Evolutionary conservation across 1,140 invertebrate genomes (phyloP), one percentile per base, ranked within the genome.

Genomic region (Aradophagus sp.): DNA sequence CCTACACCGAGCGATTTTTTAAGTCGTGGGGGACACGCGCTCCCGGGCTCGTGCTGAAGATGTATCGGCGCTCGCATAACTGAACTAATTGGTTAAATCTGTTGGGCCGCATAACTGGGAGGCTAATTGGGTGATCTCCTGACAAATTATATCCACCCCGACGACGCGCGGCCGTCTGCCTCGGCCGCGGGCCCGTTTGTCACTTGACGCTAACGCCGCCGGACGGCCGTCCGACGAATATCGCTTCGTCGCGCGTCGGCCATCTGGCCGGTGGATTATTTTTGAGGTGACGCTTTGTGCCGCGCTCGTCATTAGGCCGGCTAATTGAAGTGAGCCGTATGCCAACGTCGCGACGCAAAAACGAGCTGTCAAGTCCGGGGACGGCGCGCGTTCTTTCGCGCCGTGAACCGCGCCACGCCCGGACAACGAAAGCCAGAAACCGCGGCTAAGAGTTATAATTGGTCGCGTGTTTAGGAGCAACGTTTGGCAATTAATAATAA

Each of bases 21-120:
- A 70, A 20, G 12, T 35, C 47, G 47, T 10, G 32, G 45, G 36
- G 41, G 35, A 26, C 15, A 29, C n/a, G n/a, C n/a, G n/a, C n/a
- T n/a, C n/a, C n/a, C n/a, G n/a, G 44, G 45, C 66, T 62, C 77
- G 78, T 73, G 76, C 62, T 79, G 77, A 76, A 84, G 81, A 85
- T 84, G 80, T 84, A 84, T 83, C 76, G 79, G 78, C 79, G 80
- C 81, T 85, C 82, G 78, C 83, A 84, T 86, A 84, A 80, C 84
- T 82, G 82, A 84, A 85, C 83, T 85, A 85, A 86, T 86, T 86
- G 83, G 84, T 85, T 86, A 86, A 86, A 85, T 86, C 84, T 85
- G 84, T 84, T 83, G 83, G 83, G 80, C 82, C 83, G 80, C 84
- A 86, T 86, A 86, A 84, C 83, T 83, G 77, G 80, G 74, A 84